Base-by-base conservation (phyloP, 2,113 vertebrate genomes). In the Podarcis cretensis region DNA sequence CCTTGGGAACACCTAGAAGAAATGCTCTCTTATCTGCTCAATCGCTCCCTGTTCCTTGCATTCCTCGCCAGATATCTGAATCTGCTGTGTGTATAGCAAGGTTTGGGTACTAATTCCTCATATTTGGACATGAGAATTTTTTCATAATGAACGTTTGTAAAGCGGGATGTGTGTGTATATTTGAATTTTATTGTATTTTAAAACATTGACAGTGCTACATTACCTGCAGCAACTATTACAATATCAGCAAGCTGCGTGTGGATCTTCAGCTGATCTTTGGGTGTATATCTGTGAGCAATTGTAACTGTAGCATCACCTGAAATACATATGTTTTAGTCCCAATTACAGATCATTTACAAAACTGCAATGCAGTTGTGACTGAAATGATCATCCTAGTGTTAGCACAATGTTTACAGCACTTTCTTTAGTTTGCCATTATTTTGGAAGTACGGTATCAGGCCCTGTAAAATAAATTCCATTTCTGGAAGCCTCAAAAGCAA, bases 301-400 rank as follows among this genome's bases (percentile, higher is more conserved):
- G 98, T 98, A 93, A 99, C 98, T 1, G 98, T 99, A 90, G 98
- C 98, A 89, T 99, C 98, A 93, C 98, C 98, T 98, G 95, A 83
- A 94, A 96, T 20, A 63, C 0, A 85, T 6, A 85, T 20, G 95
- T 88, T 90, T 91, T 13, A 91, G 68, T 2, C 59, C 54, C 21
- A 73, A 68, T 94, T 81, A 92, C 77, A n/a, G 35, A 32, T 21
- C 68, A 83, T 23, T 73, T 23, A 63, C 1, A 35, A 25, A 74
- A 81, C 1, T 27, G 32, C 30, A 69, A 6, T 1, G n/a, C 0
- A 80, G 57, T 18, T 32, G 21, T 91, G 59, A 71, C 27, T 85
- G 68, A 57, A 63, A 68, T 20, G 14, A 69, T n/a, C 54, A 30
- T 1, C 1, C 8, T 86, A 37, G 48, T 65, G 27, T 74, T 3